phyloP scores from a whole-genome alignment of 2,113 vertebrate genomes.

The Archilochus colubris region DNA sequence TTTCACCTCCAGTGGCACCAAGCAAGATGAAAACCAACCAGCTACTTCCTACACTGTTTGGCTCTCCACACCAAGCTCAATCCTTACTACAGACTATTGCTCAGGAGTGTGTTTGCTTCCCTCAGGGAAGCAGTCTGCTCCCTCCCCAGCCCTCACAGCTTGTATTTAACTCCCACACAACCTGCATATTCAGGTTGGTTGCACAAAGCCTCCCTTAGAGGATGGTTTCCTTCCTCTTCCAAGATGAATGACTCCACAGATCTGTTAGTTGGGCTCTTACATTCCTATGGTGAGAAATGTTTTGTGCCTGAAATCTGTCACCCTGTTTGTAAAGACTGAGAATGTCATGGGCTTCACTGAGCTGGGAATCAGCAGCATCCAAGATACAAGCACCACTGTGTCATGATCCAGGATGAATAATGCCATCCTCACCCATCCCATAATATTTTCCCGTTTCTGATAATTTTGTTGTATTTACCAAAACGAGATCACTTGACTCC shows the following conservation, averaged over 20 bases:
- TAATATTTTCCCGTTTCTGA: constrained; percentile 58
- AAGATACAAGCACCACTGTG: neutral
- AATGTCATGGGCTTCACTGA: neutral
- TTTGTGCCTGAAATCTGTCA: neutral
- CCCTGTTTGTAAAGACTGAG: neutral
- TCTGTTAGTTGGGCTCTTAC: neutral
- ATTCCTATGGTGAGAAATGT: constrained; percentile 2
- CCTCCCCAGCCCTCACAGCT: constrained; percentile 25
- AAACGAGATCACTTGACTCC: constrained; percentile 55
- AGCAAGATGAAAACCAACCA: constrained; percentile 43
- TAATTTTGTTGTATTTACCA: constrained; percentile 30
- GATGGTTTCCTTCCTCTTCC: constrained; percentile 26
- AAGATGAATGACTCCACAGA: constrained; percentile 24
- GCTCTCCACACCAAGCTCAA: neutral
- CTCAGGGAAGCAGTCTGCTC: neutral
- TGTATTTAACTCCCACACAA: constrained; percentile 55
- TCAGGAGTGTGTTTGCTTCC: neutral
- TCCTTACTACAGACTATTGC: constrained; percentile 35
- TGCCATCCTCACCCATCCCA: neutral
- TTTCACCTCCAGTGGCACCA: neutral
- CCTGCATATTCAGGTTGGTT: neutral
- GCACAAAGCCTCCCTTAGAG: constrained; percentile 40
- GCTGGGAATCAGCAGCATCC: neutral
- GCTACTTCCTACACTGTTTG: neutral
- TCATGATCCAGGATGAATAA: constrained; percentile 15